These are phyloP conservation scores for Hippocampus zosterae DNA, from an alignment of 2,113 vertebrate species.

Conservation along the genomic window DNA sequence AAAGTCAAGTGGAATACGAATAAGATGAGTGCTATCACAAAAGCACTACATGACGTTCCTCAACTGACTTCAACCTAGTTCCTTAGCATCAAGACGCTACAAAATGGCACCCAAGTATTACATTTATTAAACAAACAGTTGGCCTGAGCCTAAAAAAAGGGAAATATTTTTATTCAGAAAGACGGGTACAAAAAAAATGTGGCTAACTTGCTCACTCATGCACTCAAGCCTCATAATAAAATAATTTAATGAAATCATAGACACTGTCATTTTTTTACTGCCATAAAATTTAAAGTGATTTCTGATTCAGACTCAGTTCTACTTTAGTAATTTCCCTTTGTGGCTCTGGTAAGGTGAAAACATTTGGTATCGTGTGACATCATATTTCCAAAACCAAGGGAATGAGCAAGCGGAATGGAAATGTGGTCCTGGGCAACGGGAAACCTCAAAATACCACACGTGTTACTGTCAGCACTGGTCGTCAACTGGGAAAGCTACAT, in stretches of 20 bases:
- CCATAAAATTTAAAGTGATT: neutral
- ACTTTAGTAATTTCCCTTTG: slow-evolving; percentile 15
- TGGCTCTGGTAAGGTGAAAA: slow-evolving; percentile 47
- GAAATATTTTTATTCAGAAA: too few species aligned
- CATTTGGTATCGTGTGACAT: slow-evolving; percentile 45
- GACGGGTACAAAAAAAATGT: neutral
- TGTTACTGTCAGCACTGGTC: slow-evolving; percentile 17
- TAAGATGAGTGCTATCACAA: too few species aligned
- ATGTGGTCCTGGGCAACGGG: slow-evolving; percentile 20
- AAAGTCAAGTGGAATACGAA: too few species aligned
- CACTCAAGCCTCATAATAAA: neutral
- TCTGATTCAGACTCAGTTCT: slow-evolving; percentile 5
- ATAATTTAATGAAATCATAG: neutral
- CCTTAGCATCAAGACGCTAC: too few species aligned
- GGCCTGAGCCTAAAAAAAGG: too few species aligned
- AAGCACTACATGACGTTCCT: too few species aligned
- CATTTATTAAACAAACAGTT: too few species aligned
- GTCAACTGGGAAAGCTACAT: slow-evolving; percentile 2
- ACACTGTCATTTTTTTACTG: too few species aligned
- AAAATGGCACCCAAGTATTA: too few species aligned
- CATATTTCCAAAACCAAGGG: slow-evolving; percentile 41
- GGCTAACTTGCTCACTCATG: neutral
- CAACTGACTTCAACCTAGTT: too few species aligned
- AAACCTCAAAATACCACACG: slow-evolving; percentile 24
- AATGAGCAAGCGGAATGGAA: slow-evolving; percentile 35